Percentiles rank a stretch among this genome's conserved stretches.
phyloP scores from a whole-genome alignment of 92 coral and sea anemone species.

The Plumapathes pennacea region DNA sequence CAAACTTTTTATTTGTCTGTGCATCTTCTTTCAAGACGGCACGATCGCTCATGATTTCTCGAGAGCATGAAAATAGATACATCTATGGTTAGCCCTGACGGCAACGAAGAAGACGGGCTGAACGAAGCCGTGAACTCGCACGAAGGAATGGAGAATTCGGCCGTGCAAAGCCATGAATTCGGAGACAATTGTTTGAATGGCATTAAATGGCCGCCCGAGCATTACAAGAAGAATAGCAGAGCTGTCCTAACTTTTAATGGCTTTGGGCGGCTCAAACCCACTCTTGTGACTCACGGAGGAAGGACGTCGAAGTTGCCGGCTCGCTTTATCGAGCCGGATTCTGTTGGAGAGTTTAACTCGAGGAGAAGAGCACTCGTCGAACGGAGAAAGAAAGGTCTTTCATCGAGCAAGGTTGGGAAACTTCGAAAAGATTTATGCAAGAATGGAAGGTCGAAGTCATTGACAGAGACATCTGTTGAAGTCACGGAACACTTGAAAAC shows the following conservation, averaged over 20 bases:
- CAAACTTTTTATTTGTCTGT: constrained; percentile 65
- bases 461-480: no score
- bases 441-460: constrained; percentile 73
- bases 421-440: constrained; percentile 59
- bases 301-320: constrained; percentile 87
- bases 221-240: constrained; percentile 76
- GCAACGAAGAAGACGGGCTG: constrained; percentile 62
- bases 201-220: constrained; percentile 99
- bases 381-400: constrained; percentile 30
- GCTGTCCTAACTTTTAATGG: constrained; percentile 73
- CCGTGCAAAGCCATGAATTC: constrained; percentile 74
- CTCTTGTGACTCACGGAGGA: constrained; percentile 85
- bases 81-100: constrained; percentile 60
- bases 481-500: no score
- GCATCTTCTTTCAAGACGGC: constrained; percentile 42
- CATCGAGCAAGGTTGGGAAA: constrained; percentile 29
- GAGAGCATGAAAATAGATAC: constrained; percentile 68
- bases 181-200: constrained; percentile 95
- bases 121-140: constrained; percentile 49
- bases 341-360: constrained; percentile 62
- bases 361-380: constrained; percentile 41
- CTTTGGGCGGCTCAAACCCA: constrained; percentile 63
- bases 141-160: constrained; percentile 54
- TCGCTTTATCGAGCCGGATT: constrained; percentile 91
- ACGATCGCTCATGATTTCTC: constrained; percentile 59